Base-by-base conservation (phyloP, 2,888 invertebrate genomes). In the Leucophenga maculata region DNA sequence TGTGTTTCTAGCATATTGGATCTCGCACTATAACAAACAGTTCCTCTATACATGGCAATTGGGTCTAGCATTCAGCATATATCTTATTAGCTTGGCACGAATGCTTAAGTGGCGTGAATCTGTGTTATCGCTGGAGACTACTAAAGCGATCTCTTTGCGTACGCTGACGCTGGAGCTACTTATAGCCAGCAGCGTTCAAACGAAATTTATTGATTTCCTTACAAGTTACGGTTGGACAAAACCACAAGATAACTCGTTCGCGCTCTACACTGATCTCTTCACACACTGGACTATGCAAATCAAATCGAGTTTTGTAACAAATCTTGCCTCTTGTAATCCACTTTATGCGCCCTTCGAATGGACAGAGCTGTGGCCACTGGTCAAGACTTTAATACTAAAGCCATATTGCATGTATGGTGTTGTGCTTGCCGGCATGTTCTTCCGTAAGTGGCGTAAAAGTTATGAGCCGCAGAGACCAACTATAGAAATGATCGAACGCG, bases 371-470 rank as follows among this genome's bases (percentile, higher is more conserved):
- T 88, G 87, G 87, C 85, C 85, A 62, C 77, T 88, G 59, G 77
- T 88, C 0, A 86, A 87, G 75, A 86, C 87, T 14, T 69, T 88
- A 39, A 83, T 88, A 64, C 84, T 88, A 0, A 88, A 88, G 68
- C 88, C 88, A 0, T 87, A 88, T 62, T 88, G 88, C 69, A 72
- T 88, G 72, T 88, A 87, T 71, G 87, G 88, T 1, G 87, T 88
- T 31, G 88, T 88, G 8, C 77, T 88, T 76, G 72, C 88, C 70
- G 85, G 87, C 32, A 88, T 85, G 75, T 88, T 88, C 68, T 71
- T 89, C 74, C 85, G 88, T 2, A 87, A 87, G 67, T 87, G 86
- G 84, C 85, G 86, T 48, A 79, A 80, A 55, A 78, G 78, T 54
- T 80, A 81, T 32, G 79, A 82, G 3, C 75, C 80, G 0, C 76